Conservation (phyloP, 2,113 vertebrate genomes). For the Nicator chloris region DNA sequence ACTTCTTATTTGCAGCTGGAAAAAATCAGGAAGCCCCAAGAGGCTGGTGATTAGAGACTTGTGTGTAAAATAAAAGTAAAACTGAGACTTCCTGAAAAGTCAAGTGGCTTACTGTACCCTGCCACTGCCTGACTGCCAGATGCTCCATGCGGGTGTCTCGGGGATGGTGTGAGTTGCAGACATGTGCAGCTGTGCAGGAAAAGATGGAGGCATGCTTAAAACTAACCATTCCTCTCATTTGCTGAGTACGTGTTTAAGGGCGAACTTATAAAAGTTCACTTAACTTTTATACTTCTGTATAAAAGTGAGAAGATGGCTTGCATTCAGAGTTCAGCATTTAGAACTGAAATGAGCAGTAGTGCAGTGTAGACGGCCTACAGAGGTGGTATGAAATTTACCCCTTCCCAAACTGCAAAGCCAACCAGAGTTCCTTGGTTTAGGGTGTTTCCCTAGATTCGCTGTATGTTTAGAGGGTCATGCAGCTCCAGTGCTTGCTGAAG, state of each 20-base stretch:
- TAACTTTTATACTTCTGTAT: background rate
- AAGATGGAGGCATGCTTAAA: background rate
- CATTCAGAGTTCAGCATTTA: background rate
- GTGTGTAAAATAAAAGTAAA: constrained; percentile 54
- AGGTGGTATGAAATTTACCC: background rate
- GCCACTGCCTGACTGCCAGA: background rate
- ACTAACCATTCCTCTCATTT: background rate
- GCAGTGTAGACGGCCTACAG: background rate
- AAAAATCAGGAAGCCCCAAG: constrained; percentile 61
- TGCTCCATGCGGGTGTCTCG: background rate
- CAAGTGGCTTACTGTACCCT: background rate
- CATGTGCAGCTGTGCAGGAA: background rate
- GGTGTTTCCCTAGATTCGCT: background rate
- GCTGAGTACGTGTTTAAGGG: background rate
- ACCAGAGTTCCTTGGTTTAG: background rate
- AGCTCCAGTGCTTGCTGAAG: background rate
- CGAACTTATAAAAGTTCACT: background rate
- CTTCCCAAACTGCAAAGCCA: background rate
- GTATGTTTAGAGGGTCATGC: background rate
- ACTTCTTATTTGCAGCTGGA: constrained; percentile 61
- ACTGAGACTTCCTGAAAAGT: constrained; percentile 47
- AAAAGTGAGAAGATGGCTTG: background rate
- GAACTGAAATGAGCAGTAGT: background rate
- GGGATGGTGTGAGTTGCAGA: background rate
- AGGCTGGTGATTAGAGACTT: constrained; percentile 46